These are phyloP conservation scores for Meteorus sp. DNA, from an alignment of 1,140 invertebrate species.

Conservation along the genomic window DNA sequence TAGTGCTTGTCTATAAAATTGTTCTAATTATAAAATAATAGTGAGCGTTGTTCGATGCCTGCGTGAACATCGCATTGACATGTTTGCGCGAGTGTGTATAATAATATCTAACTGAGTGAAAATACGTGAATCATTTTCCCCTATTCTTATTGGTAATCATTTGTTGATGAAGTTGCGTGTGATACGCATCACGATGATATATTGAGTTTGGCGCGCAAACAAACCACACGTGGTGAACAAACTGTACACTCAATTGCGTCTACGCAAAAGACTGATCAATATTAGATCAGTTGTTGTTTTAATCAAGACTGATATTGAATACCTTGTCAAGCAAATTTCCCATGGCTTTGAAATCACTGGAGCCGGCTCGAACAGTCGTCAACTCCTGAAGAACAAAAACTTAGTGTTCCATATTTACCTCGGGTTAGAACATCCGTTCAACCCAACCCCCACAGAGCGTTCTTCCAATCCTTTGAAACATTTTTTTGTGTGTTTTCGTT, in stretches of 20 bases:
- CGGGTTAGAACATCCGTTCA: constrained; percentile 26
- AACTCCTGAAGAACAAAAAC: constrained; percentile 13
- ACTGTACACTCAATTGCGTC: background rate
- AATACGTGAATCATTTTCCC: too few species aligned
- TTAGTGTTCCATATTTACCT: constrained; percentile 40
- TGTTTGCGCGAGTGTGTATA: too few species aligned
- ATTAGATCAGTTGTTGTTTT: background rate
- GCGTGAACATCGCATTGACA: too few species aligned
- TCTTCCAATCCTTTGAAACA: constrained; percentile 4
- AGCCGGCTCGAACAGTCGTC: constrained; percentile 26
- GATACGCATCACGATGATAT: constrained; percentile 1
- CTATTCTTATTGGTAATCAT: background rate
- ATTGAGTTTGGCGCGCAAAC: constrained; percentile 3
- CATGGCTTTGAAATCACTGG: constrained; percentile 35
- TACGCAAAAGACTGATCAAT: background rate
- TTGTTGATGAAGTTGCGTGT: background rate
- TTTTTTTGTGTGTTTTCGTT: too few species aligned
- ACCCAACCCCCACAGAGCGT: constrained; percentile 26
- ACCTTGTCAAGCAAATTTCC: constrained; percentile 40
- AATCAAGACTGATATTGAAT: constrained; percentile 15
- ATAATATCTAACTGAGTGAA: too few species aligned
- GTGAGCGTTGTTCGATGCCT: background rate
- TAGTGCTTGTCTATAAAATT: too few species aligned
- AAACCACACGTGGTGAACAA: background rate
- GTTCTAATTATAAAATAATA: constrained; percentile 49